These are phyloP conservation scores for Hydrocynus forskahlii DNA, from an alignment of 2,797 vertebrate genomes.

Conservation along the genomic window DNA sequence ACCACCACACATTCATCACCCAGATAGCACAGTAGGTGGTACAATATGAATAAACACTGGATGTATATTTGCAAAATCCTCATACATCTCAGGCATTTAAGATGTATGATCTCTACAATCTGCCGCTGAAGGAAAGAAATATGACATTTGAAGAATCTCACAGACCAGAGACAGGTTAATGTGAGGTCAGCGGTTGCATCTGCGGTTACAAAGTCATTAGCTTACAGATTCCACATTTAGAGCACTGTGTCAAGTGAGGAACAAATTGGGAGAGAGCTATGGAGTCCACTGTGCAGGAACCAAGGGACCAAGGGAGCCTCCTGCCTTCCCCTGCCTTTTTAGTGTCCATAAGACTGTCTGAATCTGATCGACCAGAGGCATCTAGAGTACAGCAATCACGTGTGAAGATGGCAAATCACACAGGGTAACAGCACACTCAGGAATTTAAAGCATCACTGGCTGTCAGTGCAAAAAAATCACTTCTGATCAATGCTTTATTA, in stretches of 20 bases:
- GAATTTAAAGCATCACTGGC: neutral
- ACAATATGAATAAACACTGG: neutral
- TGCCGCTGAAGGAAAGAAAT: neutral
- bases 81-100: neutral
- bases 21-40: neutral
- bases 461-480: too few relatives aligned
- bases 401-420: neutral
- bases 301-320: neutral
- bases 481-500: neutral
- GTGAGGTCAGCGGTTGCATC: neutral
- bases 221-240: too few relatives aligned
- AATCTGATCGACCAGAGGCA: neutral
- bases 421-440: neutral
- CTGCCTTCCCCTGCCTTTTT: neutral
- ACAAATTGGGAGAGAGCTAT: neutral
- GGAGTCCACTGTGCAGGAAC: too few relatives aligned
- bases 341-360: neutral
- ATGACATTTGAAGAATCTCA: conserved; percentile 13
- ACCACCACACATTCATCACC: neutral
- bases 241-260: too few relatives aligned
- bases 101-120: neutral
- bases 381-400: neutral
- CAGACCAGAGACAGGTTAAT: neutral
- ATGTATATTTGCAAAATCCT: neutral
- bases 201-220: neutral